Evolutionary conservation across 1,140 invertebrate species (phyloP), one percentile per base, ranked within the genome.

Genomic region (Drosophila arawakana): DNA sequence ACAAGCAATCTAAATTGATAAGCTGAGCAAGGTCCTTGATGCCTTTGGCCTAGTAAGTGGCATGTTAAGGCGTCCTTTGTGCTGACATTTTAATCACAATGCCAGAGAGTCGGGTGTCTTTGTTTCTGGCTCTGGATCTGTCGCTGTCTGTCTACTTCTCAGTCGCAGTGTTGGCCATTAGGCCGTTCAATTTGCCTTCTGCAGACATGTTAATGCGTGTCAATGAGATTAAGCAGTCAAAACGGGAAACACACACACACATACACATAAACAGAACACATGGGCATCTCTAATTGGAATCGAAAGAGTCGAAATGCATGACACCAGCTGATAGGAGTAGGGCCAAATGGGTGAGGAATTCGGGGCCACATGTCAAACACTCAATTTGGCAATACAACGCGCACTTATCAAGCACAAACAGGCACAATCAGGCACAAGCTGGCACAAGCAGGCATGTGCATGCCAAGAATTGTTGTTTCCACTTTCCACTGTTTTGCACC

Each of bases 191-290:
- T 65, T 60, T 63, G 52, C 62, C 15, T 18, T 2, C 47, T 62
- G 63, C 78, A 74, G 84, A 88, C 84, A 88, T 82, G 82, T 84
- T 89, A 88, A 88, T 89, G 84, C 83, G 73, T 89, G 69, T 73
- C 77, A 70, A 81, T 81, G 78, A 70, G 83, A 88, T 88, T 88
- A 89, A 73, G 84, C 83, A 86, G 78, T 86, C 83, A 88, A 66
- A 77, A 50, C 63, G 63, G 63, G 68, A 57, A 21, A 62, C 47
- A 25, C n/a, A 43, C 41, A n/a, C 41, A n/a, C n/a, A 43, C 11
- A 34, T 9, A 30, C 8, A 11, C 47, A 21, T 46, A 41, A 1
- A 25, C 15, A 13, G 41, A 13, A 4, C 25, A 54, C 41, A 10
- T 46, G 21, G 30, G 49, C 60, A 59, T 10, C 66, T 74, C 58